Percentiles rank a stretch among this genome's conserved stretches.
Evolutionary conservation across 2,888 invertebrate genomes (phyloP).

Genomic region (Ceratothoa steindachneri): DNA sequence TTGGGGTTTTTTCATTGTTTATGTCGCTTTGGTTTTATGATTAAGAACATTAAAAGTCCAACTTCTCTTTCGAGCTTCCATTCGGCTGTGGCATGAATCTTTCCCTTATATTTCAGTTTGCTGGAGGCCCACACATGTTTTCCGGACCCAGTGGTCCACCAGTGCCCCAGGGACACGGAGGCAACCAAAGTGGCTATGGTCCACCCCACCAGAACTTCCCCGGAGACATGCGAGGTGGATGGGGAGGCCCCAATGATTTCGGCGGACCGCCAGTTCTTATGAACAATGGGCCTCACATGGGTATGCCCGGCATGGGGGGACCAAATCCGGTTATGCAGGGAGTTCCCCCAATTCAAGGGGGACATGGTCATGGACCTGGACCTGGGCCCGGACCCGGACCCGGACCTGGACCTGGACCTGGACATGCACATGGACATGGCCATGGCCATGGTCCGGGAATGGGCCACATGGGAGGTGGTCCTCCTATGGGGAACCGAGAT

Average conservation of each 20-base stretch:
- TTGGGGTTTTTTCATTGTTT: no score
- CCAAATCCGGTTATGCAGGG: slow-evolving; percentile 1
- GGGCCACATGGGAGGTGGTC: background rate
- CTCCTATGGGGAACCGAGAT: background rate
- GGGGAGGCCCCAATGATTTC: slow-evolving; percentile 5
- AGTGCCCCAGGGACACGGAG: background rate
- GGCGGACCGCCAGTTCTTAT: background rate
- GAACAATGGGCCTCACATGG: background rate
- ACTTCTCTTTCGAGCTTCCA: no score
- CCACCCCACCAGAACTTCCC: background rate
- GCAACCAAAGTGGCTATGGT: background rate
- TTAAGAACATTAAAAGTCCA: no score
- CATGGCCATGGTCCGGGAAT: background rate
- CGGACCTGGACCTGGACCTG: background rate
- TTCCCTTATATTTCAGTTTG: background rate
- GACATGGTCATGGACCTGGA: background rate
- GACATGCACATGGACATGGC: background rate
- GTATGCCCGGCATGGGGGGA: background rate
- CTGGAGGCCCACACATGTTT: background rate
- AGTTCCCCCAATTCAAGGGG: background rate
- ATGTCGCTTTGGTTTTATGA: no score
- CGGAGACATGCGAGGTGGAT: slow-evolving; percentile 4
- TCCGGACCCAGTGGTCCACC: background rate
- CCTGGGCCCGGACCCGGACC: background rate
- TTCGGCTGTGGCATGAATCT: no score